Conservation (phyloP, 2,113 vertebrate genomes). For the Crotalus helleri region DNA sequence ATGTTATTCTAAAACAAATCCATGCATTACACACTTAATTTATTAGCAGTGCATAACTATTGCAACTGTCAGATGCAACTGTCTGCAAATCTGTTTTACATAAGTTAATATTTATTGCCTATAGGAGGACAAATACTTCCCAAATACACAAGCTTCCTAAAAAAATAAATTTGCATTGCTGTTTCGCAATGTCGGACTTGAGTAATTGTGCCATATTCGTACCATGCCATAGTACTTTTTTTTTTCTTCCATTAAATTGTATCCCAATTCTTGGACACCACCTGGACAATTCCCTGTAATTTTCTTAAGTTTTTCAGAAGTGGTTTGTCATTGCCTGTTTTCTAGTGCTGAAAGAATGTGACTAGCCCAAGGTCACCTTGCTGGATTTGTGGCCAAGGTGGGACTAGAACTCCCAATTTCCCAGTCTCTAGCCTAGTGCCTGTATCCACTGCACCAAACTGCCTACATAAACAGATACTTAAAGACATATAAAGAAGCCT, state of each 20-base stretch:
- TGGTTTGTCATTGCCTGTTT: not conserved
- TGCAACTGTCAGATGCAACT: not conserved
- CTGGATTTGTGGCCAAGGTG: not conserved
- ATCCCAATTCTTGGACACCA: not conserved
- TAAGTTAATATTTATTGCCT: not conserved
- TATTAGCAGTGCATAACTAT: conserved; percentile 18
- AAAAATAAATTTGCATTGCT: not conserved
- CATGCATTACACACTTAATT: not conserved
- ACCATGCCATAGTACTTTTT: not conserved
- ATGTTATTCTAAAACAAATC: not conserved
- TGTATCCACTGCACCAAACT: not conserved
- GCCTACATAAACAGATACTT: not conserved
- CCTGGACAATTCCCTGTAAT: not conserved
- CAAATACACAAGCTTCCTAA: not conserved
- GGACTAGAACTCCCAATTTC: not conserved
- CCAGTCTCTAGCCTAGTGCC: not conserved
- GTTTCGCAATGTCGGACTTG: not conserved
- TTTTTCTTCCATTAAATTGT: not conserved
- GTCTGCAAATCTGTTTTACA: not conserved
- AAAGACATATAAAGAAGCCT: not conserved
- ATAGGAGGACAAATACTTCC: not conserved
- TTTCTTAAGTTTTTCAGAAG: not conserved
- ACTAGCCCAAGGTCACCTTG: too few relatives aligned
- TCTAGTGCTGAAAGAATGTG: not conserved
- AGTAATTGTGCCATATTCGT: conserved; percentile 41